Evolutionary conservation across 2,113 vertebrate genomes (phyloP).

Genomic region (Cairina moschata): DNA sequence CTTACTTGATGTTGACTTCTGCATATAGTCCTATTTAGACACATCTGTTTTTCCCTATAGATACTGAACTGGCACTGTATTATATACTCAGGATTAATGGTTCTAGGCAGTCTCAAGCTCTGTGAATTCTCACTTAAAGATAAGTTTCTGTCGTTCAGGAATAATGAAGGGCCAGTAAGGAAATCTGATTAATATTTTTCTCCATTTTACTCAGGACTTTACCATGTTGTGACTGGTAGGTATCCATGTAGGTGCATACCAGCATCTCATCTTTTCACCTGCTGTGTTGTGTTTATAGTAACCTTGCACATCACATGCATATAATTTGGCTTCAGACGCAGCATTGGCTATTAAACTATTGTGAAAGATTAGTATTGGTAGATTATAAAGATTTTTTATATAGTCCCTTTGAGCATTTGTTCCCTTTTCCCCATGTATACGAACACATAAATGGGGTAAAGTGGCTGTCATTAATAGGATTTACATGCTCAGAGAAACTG

Average conservation of each 20-base stretch:
- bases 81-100: neutral
- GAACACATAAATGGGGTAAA: neutral
- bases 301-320: neutral
- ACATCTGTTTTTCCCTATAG: neutral
- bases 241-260: neutral
- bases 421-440: neutral
- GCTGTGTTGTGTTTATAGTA: neutral
- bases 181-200: neutral
- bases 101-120: neutral
- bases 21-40: neutral
- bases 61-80: neutral
- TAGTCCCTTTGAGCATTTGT: neutral
- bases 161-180: neutral
- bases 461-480: neutral
- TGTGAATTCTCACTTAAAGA: neutral
- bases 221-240: neutral
- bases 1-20: slow-evolving; percentile 17
- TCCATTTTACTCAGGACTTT: neutral
- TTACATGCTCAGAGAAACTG: neutral
- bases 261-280: neutral
- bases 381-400: neutral
- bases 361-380: neutral
- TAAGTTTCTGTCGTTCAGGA: neutral
- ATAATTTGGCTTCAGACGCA: neutral
- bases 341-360: neutral